Conservation (phyloP, 2,113 vertebrate species). For the Grantiella picta region DNA sequence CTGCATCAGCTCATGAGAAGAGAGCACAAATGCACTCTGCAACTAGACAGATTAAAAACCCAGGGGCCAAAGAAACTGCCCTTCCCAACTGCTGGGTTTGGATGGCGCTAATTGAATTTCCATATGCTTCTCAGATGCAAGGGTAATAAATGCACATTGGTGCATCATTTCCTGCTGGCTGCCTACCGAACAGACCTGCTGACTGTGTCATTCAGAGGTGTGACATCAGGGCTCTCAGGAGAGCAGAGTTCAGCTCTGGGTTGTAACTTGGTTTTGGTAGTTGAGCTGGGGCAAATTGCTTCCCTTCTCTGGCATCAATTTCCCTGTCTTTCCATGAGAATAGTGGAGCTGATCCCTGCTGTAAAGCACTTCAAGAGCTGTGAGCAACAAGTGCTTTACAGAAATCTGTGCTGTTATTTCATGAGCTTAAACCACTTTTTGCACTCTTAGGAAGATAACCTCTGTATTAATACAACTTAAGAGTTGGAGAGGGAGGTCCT, state of each 20-base stretch:
- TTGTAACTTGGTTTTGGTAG: neutral
- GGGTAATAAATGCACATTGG: neutral
- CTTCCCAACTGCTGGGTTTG: neutral
- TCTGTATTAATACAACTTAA: neutral
- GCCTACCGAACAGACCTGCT: accelerated
- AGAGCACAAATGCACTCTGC: neutral
- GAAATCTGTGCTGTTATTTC: neutral
- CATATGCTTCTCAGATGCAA: neutral
- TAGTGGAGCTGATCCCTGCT: neutral
- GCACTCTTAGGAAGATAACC: neutral
- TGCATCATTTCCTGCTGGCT: neutral
- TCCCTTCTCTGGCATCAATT: neutral
- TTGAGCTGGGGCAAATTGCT: neutral
- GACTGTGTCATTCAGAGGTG: neutral
- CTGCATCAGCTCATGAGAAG: neutral
- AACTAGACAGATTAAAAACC: neutral
- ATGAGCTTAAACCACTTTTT: neutral
- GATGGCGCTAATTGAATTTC: neutral
- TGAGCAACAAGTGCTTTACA: neutral
- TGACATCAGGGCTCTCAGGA: neutral
- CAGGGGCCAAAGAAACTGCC: neutral
- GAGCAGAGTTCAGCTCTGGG: neutral
- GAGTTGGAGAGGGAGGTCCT: neutral
- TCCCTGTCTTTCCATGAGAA: neutral
- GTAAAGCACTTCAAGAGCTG: neutral